These are phyloP conservation scores for Micrastur ruficollis DNA, from an alignment of 2,797 vertebrate species.

Conservation along the genomic window DNA sequence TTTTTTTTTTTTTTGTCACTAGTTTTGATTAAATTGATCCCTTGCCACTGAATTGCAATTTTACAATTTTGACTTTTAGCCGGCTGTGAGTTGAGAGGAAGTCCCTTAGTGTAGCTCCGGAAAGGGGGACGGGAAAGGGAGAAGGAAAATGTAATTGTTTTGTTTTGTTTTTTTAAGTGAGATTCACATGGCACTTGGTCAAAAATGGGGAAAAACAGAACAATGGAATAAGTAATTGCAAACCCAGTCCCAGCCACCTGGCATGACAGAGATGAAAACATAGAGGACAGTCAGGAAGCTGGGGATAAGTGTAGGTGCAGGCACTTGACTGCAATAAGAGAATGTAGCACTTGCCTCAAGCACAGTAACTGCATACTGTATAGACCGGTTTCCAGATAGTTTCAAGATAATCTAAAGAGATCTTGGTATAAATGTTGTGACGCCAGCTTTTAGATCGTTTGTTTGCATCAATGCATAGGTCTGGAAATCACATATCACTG, in stretches of 20 bases:
- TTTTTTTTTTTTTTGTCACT: background rate
- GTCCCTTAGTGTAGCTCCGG: background rate
- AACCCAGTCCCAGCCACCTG: constrained; percentile 15
- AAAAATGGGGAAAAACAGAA: constrained; percentile 13
- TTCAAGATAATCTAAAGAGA: constrained; percentile 14
- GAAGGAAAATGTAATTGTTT: constrained; percentile 20
- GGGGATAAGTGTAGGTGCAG: background rate
- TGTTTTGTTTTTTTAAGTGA: constrained; percentile 19
- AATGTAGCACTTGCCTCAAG: background rate
- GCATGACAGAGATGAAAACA: background rate
- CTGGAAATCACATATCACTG: constrained; percentile 51
- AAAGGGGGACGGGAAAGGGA: constrained; percentile 1
- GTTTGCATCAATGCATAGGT: background rate
- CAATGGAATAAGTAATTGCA: constrained; percentile 37
- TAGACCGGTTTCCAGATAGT: background rate
- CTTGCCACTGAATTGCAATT: background rate
- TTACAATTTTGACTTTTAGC: background rate
- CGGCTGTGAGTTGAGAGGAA: background rate
- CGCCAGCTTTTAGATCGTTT: background rate
- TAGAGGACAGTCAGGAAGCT: background rate
- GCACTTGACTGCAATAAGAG: background rate
- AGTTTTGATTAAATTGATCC: background rate
- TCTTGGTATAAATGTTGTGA: background rate
- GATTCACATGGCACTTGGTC: constrained; percentile 17
- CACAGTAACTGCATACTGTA: background rate